Conservation (phyloP, 2,888 invertebrate species). For the Sarcophaga variegata region DNA sequence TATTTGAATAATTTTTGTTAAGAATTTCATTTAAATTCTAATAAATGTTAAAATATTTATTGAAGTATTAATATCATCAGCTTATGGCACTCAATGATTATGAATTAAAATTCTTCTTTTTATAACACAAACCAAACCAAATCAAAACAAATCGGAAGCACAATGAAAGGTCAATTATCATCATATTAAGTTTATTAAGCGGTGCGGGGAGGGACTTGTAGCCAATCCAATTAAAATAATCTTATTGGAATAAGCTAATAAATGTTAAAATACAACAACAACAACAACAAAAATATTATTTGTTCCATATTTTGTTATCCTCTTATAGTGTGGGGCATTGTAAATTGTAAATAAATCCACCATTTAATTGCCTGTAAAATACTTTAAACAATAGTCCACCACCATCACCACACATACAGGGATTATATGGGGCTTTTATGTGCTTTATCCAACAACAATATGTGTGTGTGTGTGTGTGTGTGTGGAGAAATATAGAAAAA, state of each 20-base stretch:
- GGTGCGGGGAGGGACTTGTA: no score
- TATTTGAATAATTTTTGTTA: no score
- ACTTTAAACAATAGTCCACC: constrained; percentile 16
- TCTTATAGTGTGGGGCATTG: background rate
- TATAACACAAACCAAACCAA: no score
- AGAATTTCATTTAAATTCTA: background rate
- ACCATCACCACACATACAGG: background rate
- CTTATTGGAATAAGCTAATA: no score
- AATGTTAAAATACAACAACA: no score
- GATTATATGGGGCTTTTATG: background rate
- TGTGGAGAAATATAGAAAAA: constrained; percentile 6
- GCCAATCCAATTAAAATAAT: no score
- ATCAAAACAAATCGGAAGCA: no score
- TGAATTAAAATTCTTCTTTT: no score
- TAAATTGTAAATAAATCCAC: constrained; percentile 8
- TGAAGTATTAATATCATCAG: background rate
- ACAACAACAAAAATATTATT: no score
- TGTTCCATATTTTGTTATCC: background rate
- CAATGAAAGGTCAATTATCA: no score
- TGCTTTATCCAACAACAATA: background rate
- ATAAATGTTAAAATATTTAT: background rate
- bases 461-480: background rate
- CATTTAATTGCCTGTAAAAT: constrained; percentile 59
- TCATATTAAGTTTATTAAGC: no score
- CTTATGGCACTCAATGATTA: no score